Evolutionary conservation across 2,113 vertebrate species (phyloP).

Genomic region (Nerophis ophidion): DNA sequence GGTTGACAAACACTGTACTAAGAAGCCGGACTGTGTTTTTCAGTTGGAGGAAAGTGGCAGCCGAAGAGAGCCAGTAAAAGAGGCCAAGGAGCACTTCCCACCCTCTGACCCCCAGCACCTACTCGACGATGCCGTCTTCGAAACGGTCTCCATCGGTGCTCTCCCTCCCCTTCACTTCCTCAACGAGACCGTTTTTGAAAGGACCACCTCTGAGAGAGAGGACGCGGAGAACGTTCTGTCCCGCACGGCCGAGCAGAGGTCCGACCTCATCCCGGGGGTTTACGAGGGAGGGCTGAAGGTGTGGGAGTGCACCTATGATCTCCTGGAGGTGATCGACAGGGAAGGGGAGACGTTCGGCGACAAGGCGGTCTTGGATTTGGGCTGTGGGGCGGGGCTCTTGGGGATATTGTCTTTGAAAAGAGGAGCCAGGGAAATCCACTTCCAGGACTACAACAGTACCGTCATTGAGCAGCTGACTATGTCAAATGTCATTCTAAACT

Average conservation of each 20-base stretch:
- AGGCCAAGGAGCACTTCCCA: conserved; percentile 58
- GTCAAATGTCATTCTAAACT: conserved; percentile 81
- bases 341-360: conserved; percentile 71
- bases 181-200: conserved; percentile 72
- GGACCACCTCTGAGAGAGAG: conserved; percentile 57
- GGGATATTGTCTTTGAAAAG: conserved; percentile 81
- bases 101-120: conserved; percentile 42
- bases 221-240: conserved; percentile 76
- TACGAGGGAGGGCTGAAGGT: conserved; percentile 96
- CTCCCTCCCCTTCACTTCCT: conserved; percentile 69
- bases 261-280: conserved; percentile 88
- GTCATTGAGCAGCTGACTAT: conserved; percentile 88
- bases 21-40: conserved; percentile 19
- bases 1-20: too few species aligned
- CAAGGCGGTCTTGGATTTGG: conserved; percentile 84
- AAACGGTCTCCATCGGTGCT: conserved; percentile 63
- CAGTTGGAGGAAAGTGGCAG: conserved; percentile 32
- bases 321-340: conserved; percentile 76
- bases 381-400: conserved; percentile 88
- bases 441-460: conserved; percentile 93
- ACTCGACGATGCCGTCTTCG: conserved; percentile 55
- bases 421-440: conserved; percentile 80
- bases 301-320: conserved; percentile 96
- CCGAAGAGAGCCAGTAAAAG: conserved; percentile 45
- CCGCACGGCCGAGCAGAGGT: conserved; percentile 72